These are phyloP conservation scores for Loxodonta africana DNA, from an alignment of 2,113 vertebrate genomes.

Conservation along the genomic window DNA sequence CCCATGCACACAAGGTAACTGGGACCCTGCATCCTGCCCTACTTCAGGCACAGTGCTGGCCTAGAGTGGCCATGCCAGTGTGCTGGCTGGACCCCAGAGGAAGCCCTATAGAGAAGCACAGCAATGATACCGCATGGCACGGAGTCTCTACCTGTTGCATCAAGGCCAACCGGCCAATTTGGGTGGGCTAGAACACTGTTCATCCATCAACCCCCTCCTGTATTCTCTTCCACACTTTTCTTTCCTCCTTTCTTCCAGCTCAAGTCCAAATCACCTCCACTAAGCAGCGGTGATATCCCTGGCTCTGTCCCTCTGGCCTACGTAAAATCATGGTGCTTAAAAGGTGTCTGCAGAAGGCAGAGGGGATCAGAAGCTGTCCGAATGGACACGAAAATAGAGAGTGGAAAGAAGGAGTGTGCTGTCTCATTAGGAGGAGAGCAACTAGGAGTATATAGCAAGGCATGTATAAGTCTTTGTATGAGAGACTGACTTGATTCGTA, in stretches of 20 bases:
- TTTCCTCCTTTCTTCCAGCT: background rate
- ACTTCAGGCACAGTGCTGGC: background rate
- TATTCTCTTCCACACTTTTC: background rate
- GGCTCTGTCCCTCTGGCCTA: background rate
- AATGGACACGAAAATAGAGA: too few relatives aligned
- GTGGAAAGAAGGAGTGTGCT: too few relatives aligned
- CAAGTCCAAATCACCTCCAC: background rate
- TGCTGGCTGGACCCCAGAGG: background rate
- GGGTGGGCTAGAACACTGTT: background rate
- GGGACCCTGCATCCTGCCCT: background rate
- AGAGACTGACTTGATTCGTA: too few relatives aligned
- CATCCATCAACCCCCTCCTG: background rate
- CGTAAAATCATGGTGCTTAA: too few relatives aligned
- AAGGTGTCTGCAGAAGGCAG: background rate
- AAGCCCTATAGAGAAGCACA: constrained; percentile 10
- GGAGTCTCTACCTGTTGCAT: background rate
- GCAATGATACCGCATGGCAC: background rate
- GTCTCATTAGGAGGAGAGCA: too few relatives aligned
- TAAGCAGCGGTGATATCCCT: background rate
- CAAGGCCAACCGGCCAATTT: background rate
- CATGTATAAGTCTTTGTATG: too few relatives aligned
- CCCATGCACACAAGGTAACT: background rate
- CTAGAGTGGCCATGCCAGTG: background rate
- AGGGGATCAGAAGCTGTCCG: too few relatives aligned
- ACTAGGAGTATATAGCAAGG: too few relatives aligned